Evolutionary conservation across 2,888 invertebrate genomes (phyloP), one percentile per base, ranked within the genome.

Genomic region (Psylliodes chrysocephalus): DNA sequence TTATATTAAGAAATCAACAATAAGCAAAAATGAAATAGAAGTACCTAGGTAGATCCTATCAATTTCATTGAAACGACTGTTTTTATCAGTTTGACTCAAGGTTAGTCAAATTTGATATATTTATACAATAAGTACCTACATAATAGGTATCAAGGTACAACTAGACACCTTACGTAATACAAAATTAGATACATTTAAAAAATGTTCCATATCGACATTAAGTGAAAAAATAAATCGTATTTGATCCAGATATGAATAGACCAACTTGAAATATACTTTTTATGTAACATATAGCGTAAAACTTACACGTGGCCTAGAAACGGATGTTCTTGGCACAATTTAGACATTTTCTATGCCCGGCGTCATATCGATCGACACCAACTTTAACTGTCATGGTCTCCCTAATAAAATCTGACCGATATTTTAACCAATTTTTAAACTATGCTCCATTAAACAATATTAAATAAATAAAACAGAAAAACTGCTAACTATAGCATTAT

Each of bases 321-420:
- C 60, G 28, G 44, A n/a, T 53, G 63, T 57, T 56, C 55, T 63
- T 67, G 67, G 67, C 67, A 64, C 62, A 46, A 53, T 42, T 64
- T 67, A 12, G 64, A 42, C 18, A 47, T 54, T 22, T 22, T 22
- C 6, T 22, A 2, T 46, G 53, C 38, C 60, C 19, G 40, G 30
- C 42, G 18, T 40, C 18, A 18, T 67, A 67, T 67, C 59, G 67
- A 67, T 63, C 67, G 47, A 56, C 40, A 38, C 54, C 52, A 19
- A 12, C 17, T 35, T 35, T 35, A 14, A 35, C 35, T 35, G 35
- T 35, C 12, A 35, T 35, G 35, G 18, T 18, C 4, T 18, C 2
- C 15, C 12, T 15, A 42, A 42, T 10, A 42, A 42, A 42, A 42
- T 42, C 10, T 14, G 35, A 35, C 35, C 35, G 12, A 10, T 6